Percentiles rank a stretch among this genome's conserved stretches.
Conservation (phyloP, 2,888 invertebrate genomes). For the Acheta domesticus region DNA sequence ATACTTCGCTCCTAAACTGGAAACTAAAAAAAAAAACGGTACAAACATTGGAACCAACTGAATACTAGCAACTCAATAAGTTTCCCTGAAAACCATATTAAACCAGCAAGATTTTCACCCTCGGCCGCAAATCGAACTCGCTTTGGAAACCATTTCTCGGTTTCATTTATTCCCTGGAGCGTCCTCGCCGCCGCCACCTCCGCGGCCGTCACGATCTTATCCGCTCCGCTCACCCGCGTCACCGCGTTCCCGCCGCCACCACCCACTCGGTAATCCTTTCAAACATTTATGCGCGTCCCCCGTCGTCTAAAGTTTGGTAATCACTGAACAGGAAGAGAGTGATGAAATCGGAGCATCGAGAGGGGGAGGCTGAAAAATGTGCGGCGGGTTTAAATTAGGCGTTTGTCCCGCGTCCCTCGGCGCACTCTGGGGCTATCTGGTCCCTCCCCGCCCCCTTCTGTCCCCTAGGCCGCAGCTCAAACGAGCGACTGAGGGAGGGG, state of each 20-base stretch:
- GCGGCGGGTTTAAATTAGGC: neutral
- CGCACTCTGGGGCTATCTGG: too few relatives aligned
- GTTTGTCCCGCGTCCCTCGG: neutral
- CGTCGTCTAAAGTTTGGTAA: neutral
- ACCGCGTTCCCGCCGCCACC: neutral
- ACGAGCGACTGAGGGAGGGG: too few relatives aligned
- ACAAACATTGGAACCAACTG: too few relatives aligned
- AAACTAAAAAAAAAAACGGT: too few relatives aligned
- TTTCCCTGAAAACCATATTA: too few relatives aligned
- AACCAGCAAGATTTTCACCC: neutral
- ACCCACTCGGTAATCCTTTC: neutral
- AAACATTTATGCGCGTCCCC: neutral
- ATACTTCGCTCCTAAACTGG: too few relatives aligned
- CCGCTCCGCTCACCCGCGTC: neutral
- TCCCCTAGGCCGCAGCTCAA: too few relatives aligned
- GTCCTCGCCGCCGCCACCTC: neutral
- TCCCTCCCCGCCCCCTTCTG: too few relatives aligned
- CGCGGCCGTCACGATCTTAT: neutral
- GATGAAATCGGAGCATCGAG: constrained; percentile 18
- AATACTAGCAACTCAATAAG: too few relatives aligned
- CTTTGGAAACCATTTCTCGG: neutral
- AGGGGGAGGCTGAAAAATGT: neutral
- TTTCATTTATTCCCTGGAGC: neutral
- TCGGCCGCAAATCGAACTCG: neutral
- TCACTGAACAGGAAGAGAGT: constrained; percentile 18